phyloP scores from a whole-genome alignment of 92 coral and sea anemone species.

The Paramuricea clavata region DNA sequence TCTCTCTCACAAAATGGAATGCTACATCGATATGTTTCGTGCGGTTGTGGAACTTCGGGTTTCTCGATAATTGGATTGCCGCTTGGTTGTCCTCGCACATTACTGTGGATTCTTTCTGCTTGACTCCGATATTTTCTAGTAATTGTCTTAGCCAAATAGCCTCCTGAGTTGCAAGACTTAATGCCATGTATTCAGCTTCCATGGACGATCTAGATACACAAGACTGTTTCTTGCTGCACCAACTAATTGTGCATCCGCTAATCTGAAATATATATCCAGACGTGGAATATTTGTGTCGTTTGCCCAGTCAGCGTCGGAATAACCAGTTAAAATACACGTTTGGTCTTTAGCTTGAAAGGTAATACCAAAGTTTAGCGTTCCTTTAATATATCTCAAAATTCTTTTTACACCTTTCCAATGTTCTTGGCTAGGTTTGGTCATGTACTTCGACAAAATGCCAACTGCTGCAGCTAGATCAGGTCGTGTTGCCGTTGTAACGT shows the following conservation, averaged over 20 bases:
- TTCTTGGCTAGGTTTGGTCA: too few relatives aligned
- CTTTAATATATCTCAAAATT: slow-evolving; percentile 36
- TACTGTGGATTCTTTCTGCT: background rate
- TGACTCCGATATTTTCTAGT: background rate
- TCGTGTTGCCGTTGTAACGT: too few relatives aligned
- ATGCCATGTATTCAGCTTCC: slow-evolving; percentile 43
- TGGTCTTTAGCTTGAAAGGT: slow-evolving; percentile 39
- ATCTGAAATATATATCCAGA: slow-evolving; percentile 49
- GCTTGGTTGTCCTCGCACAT: background rate
- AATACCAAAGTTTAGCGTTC: too few relatives aligned
- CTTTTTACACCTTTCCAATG: slow-evolving; percentile 48
- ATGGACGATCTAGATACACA: slow-evolving; percentile 48
- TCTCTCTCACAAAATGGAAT: too few relatives aligned
- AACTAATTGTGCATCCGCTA: slow-evolving; percentile 28
- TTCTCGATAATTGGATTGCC: background rate
- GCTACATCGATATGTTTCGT: background rate
- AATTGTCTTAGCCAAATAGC: slow-evolving; percentile 15
- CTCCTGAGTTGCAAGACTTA: slow-evolving; percentile 18
- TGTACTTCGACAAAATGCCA: too few relatives aligned
- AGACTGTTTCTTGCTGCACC: slow-evolving; percentile 45
- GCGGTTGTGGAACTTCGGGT: slow-evolving; percentile 16
- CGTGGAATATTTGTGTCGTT: too few relatives aligned
- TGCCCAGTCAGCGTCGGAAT: too few relatives aligned
- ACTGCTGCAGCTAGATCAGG: too few relatives aligned
- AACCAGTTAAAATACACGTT: slow-evolving; percentile 22